Base-by-base conservation (phyloP, 2,888 invertebrate genomes). In the Odontocerum albicorne region DNA sequence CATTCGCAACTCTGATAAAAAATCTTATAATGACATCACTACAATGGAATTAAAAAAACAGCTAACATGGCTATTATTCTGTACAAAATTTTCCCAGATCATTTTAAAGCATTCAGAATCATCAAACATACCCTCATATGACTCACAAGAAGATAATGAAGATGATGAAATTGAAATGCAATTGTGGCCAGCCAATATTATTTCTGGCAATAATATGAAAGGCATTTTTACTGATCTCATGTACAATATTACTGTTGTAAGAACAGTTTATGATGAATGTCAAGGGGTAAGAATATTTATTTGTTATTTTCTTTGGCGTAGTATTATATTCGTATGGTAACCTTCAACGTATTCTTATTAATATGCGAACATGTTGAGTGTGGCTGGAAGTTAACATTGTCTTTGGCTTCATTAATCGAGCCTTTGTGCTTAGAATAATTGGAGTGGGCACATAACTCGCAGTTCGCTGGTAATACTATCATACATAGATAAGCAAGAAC, bases 191-290 rank as follows among this genome's bases (percentile, higher is more conserved):
- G 22, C 39, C 6, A 54, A 60, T 50, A 54, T 62, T 39, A 51
- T 57, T n/a, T n/a, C n/a, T n/a, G n/a, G n/a, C n/a, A n/a, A n/a
- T n/a, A n/a, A n/a, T n/a, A n/a, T n/a, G n/a, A n/a, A n/a, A n/a
- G n/a, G n/a, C n/a, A n/a, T n/a, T n/a, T n/a, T n/a, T n/a, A n/a
- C n/a, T n/a, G n/a, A n/a, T 54, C 57, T 74, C 22, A 61, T 74
- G 22, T 67, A 74, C 58, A 69, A 68, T 52, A 62, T 71, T 27
- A 64, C 69, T 32, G 50, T 74, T 4, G 67, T 69, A 12, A 63
- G 69, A 43, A 65, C 69, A 47, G 72, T 75, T 57, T 62, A 66
- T 8, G 63, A 65, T 32, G 67, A 75, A 63, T 78, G 72, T 64
- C 72, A 70, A 67, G 73, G 69, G 52, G 73, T 75, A 64, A 70